A percentile compares a stretch with the other conserved stretches of the same genome.
phyloP scores from a whole-genome alignment of 1,140 invertebrate genomes.

The Cydia splendana region DNA sequence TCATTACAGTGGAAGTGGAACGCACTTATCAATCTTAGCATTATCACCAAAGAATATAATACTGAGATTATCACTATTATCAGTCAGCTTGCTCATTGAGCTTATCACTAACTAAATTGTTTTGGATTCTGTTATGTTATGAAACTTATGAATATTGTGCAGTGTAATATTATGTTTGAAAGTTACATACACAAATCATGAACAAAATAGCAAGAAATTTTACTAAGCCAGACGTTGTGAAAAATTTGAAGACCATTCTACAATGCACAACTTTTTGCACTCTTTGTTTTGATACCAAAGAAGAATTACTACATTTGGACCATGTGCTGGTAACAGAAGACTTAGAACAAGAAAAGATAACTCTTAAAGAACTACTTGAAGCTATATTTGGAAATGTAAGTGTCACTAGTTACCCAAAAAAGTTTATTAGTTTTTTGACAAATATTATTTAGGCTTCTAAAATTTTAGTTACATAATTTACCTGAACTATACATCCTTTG shows the following conservation, averaged over 20 bases:
- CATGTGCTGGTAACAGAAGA: not conserved
- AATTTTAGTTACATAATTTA: too few species aligned
- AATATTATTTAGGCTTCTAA: too few species aligned
- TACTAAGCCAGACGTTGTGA: not conserved
- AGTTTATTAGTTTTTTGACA: too few species aligned
- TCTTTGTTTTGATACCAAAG: not conserved
- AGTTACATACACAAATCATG: not conserved
- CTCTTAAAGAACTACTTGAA: not conserved
- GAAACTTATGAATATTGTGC: not conserved
- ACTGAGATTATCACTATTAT: too few species aligned
- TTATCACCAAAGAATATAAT: too few species aligned
- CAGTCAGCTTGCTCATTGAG: not conserved
- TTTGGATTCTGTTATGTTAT: not conserved
- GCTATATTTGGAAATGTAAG: conserved; percentile 16
- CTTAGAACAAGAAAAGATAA: not conserved
- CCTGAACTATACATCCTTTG: too few species aligned
- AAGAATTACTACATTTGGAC: conserved; percentile 17
- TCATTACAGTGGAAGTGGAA: not conserved
- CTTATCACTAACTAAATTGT: not conserved
- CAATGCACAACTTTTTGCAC: conserved; percentile 5
- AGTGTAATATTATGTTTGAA: not conserved
- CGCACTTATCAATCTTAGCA: conserved; percentile 1
- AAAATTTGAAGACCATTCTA: not conserved
- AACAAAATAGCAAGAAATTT: not conserved
- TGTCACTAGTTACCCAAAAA: not conserved